These are phyloP conservation scores for Cosmia trapezina DNA, from an alignment of 2,888 invertebrate species.

Conservation along the genomic window DNA sequence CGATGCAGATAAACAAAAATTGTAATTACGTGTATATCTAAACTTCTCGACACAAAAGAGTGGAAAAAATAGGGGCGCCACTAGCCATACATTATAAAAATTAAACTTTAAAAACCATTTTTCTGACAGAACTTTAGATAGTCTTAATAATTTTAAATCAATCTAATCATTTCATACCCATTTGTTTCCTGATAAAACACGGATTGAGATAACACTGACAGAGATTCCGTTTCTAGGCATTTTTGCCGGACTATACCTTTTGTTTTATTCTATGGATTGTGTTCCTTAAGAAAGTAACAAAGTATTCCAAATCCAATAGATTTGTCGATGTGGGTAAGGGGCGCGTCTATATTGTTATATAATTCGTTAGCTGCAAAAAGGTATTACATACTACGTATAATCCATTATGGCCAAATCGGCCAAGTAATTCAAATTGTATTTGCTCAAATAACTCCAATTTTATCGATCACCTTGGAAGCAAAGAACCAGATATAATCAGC, in stretches of 20 bases:
- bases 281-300: background rate
- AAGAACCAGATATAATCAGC: slow-evolving; percentile 67
- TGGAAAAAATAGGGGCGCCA: too few relatives aligned
- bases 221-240: too few relatives aligned
- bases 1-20: slow-evolving; percentile 46
- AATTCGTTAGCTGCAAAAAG: background rate
- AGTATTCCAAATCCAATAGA: background rate
- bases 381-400: slow-evolving; percentile 5
- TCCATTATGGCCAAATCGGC: slow-evolving; percentile 7
- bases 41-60: too few relatives aligned
- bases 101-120: too few relatives aligned
- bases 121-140: too few relatives aligned
- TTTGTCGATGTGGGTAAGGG: background rate
- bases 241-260: background rate
- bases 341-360: background rate
- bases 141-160: too few relatives aligned
- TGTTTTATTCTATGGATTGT: background rate
- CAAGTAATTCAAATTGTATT: slow-evolving; percentile 46
- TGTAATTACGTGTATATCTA: slow-evolving; percentile 7
- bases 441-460: slow-evolving; percentile 47
- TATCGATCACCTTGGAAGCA: slow-evolving; percentile 63
- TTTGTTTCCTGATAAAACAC: too few relatives aligned
- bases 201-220: too few relatives aligned
- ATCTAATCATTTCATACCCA: too few relatives aligned
- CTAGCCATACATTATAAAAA: too few relatives aligned